Evolutionary conservation across 2,888 invertebrate genomes (phyloP).

Genomic region (Tenthredo scrophulariae): DNA sequence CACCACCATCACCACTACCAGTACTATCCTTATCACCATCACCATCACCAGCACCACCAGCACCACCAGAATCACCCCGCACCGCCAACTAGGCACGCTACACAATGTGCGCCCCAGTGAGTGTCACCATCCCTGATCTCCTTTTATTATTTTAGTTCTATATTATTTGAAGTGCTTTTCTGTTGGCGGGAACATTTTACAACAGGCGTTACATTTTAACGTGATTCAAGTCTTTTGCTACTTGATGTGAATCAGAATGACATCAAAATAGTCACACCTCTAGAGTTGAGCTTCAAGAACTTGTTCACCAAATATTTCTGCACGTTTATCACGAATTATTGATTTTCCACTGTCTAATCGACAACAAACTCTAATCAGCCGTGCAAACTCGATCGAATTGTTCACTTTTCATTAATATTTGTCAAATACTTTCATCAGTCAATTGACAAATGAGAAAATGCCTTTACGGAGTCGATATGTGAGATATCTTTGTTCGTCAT

Average conservation of each 20-base stretch:
- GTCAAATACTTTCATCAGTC: not conserved
- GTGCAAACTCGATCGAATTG: not conserved
- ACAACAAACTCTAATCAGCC: not conserved
- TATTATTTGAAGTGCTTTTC: not conserved
- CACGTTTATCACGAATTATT: not conserved
- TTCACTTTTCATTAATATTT: not conserved
- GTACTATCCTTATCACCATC: slow-evolving; percentile 84
- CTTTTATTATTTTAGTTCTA: slow-evolving; percentile 16
- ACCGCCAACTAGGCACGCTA: slow-evolving; percentile 78
- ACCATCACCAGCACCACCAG: slow-evolving; percentile 72
- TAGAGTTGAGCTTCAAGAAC: not conserved
- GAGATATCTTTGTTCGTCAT: not conserved
- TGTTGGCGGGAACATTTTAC: not conserved
- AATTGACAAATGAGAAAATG: not conserved
- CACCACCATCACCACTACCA: slow-evolving; percentile 83
- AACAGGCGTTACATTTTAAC: no score
- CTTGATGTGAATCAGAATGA: no score
- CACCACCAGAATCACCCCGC: slow-evolving; percentile 77
- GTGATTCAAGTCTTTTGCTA: no score
- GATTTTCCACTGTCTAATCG: not conserved
- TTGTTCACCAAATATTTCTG: not conserved
- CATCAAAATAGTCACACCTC: no score
- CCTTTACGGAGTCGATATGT: not conserved
- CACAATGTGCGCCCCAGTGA: slow-evolving; percentile 80
- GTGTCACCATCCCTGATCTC: slow-evolving; percentile 73